Evolutionary conservation across 2,797 vertebrate genomes (phyloP), one percentile per base, ranked within the genome.

Genomic region (Malacoctenus gilli): DNA sequence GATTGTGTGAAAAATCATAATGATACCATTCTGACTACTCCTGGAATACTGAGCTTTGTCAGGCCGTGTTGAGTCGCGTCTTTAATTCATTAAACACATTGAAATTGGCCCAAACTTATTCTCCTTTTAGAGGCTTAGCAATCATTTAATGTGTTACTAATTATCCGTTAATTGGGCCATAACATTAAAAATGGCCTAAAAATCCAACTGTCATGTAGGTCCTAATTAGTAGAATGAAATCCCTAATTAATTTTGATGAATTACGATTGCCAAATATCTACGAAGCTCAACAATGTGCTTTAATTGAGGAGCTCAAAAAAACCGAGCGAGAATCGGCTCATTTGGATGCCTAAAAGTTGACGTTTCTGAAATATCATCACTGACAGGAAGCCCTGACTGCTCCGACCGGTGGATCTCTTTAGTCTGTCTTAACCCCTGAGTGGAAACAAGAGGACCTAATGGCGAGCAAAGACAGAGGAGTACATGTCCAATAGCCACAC

Each of bases 371-470:
- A 87, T 91, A 78, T 82, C 84, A 85, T 42, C 51, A 61, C 70
- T 85, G 85, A 85, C 70, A 72, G 79, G 86, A 83, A 63, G 82
- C 89, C 72, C 59, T 59, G 56, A 74, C 75, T 68, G 72, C 77
- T 83, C 81, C 71, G 83, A 89, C 76, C 79, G 70, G 84, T 71
- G 83, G 90, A 86, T 85, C 79, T 84, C 90, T 88, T 87, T 87
- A 85, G 82, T 89, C 83, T 83, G 87, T 91, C 89, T 89, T 87
- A 91, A 87, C 81, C 90, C 71, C 62, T 89, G 84, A 82, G 80
- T 80, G 81, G 83, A 85, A 90, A 90, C 91, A 91, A 92, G 90
- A 81, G 78, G 80, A 79, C 68, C 79, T 91, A 92, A 93, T 91
- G 87, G 90, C 90, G 84, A 90, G 82, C 83, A 90, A 77, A 90